A percentile compares a stretch with the other conserved stretches of the same genome.
These are phyloP conservation scores for Polypterus bichir DNA, from an alignment of 2,113 vertebrate genomes.

Conservation along the genomic window DNA sequence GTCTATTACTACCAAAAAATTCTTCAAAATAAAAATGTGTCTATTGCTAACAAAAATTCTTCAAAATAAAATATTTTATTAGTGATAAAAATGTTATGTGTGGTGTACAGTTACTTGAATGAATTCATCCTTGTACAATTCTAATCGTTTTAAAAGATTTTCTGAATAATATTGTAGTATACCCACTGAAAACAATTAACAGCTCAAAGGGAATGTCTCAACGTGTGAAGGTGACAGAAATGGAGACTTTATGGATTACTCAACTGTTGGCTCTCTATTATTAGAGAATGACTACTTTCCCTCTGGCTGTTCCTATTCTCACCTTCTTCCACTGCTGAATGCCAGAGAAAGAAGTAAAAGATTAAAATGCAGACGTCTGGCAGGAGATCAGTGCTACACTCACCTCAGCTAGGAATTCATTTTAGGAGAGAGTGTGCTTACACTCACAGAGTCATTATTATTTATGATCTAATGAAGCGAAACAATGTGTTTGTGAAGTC, in stretches of 20 bases:
- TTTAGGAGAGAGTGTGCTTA: neutral
- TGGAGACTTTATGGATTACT: conserved; percentile 21
- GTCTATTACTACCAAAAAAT: too few species aligned
- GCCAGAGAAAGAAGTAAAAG: conserved; percentile 14
- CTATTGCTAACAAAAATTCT: too few species aligned
- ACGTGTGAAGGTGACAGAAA: conserved; percentile 17
- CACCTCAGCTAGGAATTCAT: conserved; percentile 2
- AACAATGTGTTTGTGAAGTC: neutral
- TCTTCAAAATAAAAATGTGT: too few species aligned
- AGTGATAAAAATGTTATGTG: too few species aligned
- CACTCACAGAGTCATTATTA: conserved; percentile 5
- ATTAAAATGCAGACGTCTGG: conserved; percentile 1
- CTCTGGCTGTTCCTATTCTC: conserved; percentile 21
- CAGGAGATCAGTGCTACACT: neutral
- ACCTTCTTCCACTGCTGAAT: conserved; percentile 25
- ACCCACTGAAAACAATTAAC: conserved; percentile 27
- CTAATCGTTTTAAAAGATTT: too few species aligned
- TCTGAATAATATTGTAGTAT: too few species aligned
- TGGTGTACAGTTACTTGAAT: too few species aligned
- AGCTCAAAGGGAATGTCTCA: conserved; percentile 20
- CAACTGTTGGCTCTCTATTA: conserved; percentile 23
- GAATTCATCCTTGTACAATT: too few species aligned
- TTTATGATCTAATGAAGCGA: conserved; percentile 3
- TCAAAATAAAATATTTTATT: too few species aligned
- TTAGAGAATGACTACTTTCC: conserved; percentile 26